Evolutionary conservation across 2,888 invertebrate species (phyloP).

Genomic region (Syrphus vitripennis): DNA sequence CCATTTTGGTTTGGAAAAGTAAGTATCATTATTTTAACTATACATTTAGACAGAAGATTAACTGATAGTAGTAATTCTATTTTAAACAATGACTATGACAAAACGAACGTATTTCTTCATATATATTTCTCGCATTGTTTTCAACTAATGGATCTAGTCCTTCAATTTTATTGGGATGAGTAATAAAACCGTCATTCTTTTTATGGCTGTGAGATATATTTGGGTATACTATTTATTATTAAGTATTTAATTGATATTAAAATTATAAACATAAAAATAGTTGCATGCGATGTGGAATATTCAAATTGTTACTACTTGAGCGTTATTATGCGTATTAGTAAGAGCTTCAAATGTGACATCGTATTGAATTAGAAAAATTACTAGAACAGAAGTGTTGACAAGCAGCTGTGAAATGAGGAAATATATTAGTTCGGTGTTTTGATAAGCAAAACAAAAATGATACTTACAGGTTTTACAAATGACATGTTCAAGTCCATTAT

Average conservation of each 20-base stretch:
- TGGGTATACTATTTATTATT: not conserved
- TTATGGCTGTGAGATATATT: not conserved
- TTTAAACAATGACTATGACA: not conserved
- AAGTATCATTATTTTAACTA: conserved; percentile 32
- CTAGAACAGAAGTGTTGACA: conserved; percentile 72
- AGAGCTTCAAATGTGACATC: conserved; percentile 74
- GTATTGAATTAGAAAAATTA: conserved; percentile 75
- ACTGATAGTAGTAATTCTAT: conserved; percentile 2
- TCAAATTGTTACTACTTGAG: not conserved
- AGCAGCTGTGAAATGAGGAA: conserved; percentile 64
- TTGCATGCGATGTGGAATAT: not conserved
- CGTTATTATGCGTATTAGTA: conserved; percentile 31
- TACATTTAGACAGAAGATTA: conserved; percentile 1
- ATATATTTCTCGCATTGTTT: conserved; percentile 24
- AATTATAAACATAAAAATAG: not conserved
- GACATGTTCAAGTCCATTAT: conserved; percentile 72
- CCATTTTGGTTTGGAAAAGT: conserved; percentile 42
- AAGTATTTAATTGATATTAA: not conserved
- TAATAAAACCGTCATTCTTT: not conserved
- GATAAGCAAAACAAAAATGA: too few relatives aligned
- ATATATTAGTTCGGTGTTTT: not conserved
- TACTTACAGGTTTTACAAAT: conserved; percentile 72
- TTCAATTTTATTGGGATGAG: not conserved
- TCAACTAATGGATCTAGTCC: conserved; percentile 29
- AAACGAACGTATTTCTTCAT: not conserved